These are phyloP conservation scores for Pardalotus punctatus DNA, from an alignment of 2,113 vertebrate species.

Conservation along the genomic window DNA sequence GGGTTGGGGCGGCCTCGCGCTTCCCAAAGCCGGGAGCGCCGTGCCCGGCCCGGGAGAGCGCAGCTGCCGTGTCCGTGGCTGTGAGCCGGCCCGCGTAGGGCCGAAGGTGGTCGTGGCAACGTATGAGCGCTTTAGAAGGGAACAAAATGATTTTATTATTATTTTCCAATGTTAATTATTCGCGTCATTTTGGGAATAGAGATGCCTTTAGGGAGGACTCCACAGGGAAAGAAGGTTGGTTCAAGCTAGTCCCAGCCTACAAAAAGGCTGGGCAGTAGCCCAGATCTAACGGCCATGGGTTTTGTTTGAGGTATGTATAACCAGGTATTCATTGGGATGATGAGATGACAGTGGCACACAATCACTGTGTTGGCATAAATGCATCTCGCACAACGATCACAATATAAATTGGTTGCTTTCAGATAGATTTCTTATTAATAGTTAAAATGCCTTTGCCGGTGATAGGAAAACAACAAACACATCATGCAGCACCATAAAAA, in stretches of 20 bases:
- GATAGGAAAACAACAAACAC: background rate
- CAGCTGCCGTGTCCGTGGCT: background rate
- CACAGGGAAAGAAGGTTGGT: background rate
- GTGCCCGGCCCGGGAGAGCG: background rate
- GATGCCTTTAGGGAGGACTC: background rate
- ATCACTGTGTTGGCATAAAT: background rate
- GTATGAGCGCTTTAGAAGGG: background rate
- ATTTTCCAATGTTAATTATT: background rate
- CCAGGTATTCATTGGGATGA: background rate
- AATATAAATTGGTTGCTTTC: background rate
- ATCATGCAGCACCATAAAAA: background rate
- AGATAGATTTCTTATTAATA: background rate
- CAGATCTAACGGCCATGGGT: fast-evolving
- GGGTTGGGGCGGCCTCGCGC: background rate
- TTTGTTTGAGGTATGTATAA: background rate
- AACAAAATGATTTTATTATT: background rate
- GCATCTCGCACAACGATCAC: background rate
- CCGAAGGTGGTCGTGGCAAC: fast-evolving
- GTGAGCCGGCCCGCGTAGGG: background rate
- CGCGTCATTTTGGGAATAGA: background rate
- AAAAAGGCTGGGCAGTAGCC: background rate
- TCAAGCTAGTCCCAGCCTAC: background rate
- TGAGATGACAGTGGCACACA: background rate
- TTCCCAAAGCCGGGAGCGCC: fast-evolving
- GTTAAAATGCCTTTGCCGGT: background rate